Conservation (phyloP, 2,888 invertebrate genomes). For the Dasypogon diadema region DNA sequence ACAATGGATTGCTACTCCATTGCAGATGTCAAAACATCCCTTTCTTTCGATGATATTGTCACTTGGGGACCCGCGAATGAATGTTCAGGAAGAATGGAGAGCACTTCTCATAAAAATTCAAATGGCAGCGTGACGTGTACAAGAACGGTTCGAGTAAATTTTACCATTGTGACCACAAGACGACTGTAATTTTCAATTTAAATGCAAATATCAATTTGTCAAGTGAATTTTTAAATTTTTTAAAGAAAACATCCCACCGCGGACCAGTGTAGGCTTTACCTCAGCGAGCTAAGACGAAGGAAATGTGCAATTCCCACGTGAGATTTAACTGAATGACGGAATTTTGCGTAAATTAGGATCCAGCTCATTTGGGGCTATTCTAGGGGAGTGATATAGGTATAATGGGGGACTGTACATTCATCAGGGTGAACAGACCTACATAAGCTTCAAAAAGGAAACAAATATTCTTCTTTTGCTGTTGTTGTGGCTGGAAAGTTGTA, state of each 20-base stretch:
- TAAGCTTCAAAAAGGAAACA: not conserved
- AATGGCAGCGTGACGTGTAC: constrained; percentile 23
- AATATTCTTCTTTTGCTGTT: not conserved
- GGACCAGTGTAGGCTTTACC: not conserved
- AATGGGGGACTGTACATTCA: not conserved
- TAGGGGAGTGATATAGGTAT: not conserved
- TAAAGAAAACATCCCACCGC: constrained; percentile 7
- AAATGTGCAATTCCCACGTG: constrained; percentile 54
- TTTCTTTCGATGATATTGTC: constrained; percentile 24
- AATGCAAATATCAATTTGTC: constrained; percentile 70
- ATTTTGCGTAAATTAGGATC: constrained; percentile 33
- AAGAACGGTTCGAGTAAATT: constrained; percentile 65
- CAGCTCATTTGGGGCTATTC: constrained; percentile 42
- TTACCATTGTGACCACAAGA: constrained; percentile 68
- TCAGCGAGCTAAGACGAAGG: not conserved
- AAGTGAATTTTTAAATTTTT: constrained; percentile 58
- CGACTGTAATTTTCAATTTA: constrained; percentile 69
- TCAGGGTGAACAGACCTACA: not conserved
- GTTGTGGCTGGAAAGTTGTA: not conserved
- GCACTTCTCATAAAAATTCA: constrained; percentile 48
- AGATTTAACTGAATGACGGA: constrained; percentile 48
- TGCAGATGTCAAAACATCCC: not conserved
- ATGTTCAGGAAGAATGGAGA: not conserved
- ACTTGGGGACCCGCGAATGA: constrained; percentile 30
- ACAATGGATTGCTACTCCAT: not conserved